Evolutionary conservation across 2,113 vertebrate genomes (phyloP), one percentile per base, ranked within the genome.

Genomic region (Galbula dea): DNA sequence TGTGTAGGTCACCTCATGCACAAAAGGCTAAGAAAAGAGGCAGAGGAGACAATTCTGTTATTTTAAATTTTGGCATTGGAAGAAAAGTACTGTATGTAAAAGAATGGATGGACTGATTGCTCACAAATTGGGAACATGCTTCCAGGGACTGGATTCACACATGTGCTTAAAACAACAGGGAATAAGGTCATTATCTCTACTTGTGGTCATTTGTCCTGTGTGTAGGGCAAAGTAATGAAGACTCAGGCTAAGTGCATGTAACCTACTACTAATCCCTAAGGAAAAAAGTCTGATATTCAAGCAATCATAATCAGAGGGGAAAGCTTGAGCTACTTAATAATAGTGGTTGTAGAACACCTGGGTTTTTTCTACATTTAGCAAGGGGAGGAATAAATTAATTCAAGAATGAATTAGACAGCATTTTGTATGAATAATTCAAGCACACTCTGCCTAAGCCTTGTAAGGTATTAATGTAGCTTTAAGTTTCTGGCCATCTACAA

Each of bases 351-450:
- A 79, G 90, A 90, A 86, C 51, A 85, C 32, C 61, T 22, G 54
- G 21, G 24, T 74, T 83, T 87, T 92, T 88, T 51, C 74, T 83
- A 94, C 85, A 92, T 91, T 94, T 94, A 94, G 78, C 67, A 89
- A 94, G 67, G 21, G 90, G 92, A 83, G 87, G 92, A 94, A 95
- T 96, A 96, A 85, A 93, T 95, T 96, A 93, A 93, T 74, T 74
- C 43, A 52, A 86, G 90, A 91, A 89, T 61, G 55, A 92, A 91
- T 89, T 85, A 92, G 90, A 86, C 80, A 90, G 78, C 59, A 74
- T 89, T 89, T 92, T 90, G 36, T 30, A 83, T 91, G 87, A 96
- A 94, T 93, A 95, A 95, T 91, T 94, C 63, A 91, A 78, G 48
- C 17, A 77, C 92, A 74, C 32, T 71, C 74, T 91, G 51, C 27